Conservation (phyloP, 2,113 vertebrate genomes). For the Trematomus loennbergii region DNA sequence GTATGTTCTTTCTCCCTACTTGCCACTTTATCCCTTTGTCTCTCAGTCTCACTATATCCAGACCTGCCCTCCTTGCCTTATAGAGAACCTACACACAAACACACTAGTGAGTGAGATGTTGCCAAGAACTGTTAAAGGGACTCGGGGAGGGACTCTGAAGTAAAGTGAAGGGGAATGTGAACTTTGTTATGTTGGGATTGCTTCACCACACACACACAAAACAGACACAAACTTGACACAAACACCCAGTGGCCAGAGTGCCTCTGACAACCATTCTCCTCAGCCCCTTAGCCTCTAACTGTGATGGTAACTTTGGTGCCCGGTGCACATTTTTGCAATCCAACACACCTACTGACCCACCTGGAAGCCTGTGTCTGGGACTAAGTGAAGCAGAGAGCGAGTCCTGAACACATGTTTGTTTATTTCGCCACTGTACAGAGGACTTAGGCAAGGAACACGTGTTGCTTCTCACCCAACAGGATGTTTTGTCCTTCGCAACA, state of each 20-base stretch:
- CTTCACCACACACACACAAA: constrained; percentile 31
- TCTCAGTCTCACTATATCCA: constrained; percentile 59
- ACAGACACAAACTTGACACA: constrained; percentile 11
- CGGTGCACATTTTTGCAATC: constrained; percentile 4
- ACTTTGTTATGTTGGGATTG: constrained; percentile 38
- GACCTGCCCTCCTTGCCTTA: constrained; percentile 72
- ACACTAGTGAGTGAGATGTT: constrained; percentile 46
- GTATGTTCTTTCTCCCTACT: constrained; percentile 52
- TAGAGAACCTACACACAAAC: constrained; percentile 50
- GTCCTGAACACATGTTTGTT: constrained; percentile 45
- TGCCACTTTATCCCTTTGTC: constrained; percentile 48
- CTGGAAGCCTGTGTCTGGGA: constrained; percentile 28
- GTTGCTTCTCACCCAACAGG: constrained; percentile 56
- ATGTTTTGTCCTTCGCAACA: constrained; percentile 58
- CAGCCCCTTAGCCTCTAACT: constrained; percentile 40
- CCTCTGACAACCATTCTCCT: constrained; percentile 61
- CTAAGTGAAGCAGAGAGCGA: constrained; percentile 28
- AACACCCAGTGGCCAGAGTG: constrained; percentile 57
- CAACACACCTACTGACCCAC: constrained; percentile 42
- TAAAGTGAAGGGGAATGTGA: constrained; percentile 43
- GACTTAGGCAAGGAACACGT: constrained; percentile 52
- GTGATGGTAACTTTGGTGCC: constrained; percentile 30
- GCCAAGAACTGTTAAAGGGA: constrained; percentile 58
- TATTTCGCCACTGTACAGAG: constrained; percentile 49
- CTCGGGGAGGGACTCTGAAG: constrained; percentile 53